Conservation (phyloP, 35 echinoderm and acorn worm species). For the Patiria miniata region DNA sequence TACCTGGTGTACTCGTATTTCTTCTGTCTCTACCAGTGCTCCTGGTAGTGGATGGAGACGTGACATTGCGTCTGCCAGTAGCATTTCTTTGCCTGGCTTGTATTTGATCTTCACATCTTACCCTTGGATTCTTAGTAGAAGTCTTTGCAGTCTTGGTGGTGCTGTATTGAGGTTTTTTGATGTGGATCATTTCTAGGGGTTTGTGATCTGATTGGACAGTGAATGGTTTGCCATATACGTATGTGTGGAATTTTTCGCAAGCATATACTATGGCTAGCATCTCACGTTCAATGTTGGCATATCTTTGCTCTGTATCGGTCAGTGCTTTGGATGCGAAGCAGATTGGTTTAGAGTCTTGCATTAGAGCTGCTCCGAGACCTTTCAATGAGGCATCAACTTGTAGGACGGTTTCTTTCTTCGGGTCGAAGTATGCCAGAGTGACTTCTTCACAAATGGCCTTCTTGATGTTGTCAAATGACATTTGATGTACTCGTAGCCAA, state of each 20-base stretch:
- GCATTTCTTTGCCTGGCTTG: slow-evolving; percentile 48
- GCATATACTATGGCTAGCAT: slow-evolving; percentile 62
- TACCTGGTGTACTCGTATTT: neutral
- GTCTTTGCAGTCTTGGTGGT: slow-evolving; percentile 50
- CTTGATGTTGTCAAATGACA: slow-evolving; percentile 39
- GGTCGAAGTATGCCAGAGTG: slow-evolving; percentile 58
- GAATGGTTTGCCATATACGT: slow-evolving; percentile 51
- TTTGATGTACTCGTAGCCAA: slow-evolving; percentile 22
- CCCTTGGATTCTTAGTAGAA: slow-evolving; percentile 48
- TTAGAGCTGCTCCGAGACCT: slow-evolving; percentile 46
- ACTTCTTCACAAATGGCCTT: slow-evolving; percentile 43
- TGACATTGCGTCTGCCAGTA: slow-evolving; percentile 32
- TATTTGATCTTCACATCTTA: slow-evolving; percentile 48
- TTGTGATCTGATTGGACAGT: slow-evolving; percentile 59
- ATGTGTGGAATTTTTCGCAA: slow-evolving; percentile 60
- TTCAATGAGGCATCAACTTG: slow-evolving; percentile 51
- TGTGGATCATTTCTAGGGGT: slow-evolving; percentile 57
- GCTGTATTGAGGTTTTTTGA: slow-evolving; percentile 30
- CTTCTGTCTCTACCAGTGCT: no score
- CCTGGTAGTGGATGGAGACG: slow-evolving; percentile 33
- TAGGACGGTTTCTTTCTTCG: slow-evolving; percentile 34
- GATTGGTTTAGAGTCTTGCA: slow-evolving; percentile 34
- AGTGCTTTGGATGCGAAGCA: slow-evolving; percentile 43
- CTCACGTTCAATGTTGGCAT: slow-evolving; percentile 63
- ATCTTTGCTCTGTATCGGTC: slow-evolving; percentile 38